Conservation (phyloP, 1,140 invertebrate genomes). For the Pemphigus obesinymphae region DNA sequence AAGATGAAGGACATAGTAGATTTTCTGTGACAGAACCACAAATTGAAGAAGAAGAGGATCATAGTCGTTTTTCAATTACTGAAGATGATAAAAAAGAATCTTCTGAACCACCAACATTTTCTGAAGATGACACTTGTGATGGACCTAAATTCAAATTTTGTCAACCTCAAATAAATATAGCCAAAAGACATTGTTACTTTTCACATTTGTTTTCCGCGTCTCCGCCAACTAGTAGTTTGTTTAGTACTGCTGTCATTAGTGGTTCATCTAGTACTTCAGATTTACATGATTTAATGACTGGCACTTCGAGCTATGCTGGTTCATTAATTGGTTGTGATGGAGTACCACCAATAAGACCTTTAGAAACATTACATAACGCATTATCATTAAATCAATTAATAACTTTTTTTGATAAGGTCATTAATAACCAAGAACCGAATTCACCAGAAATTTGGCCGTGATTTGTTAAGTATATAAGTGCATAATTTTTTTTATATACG, state of each 20-base stretch:
- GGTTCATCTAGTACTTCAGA: slow-evolving; percentile 87
- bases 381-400: slow-evolving; percentile 86
- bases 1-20: slow-evolving; percentile 35
- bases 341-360: slow-evolving; percentile 85
- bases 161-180: slow-evolving; percentile 18
- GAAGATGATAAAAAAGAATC: slow-evolving; percentile 33
- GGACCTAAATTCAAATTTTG: slow-evolving; percentile 31
- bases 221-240: slow-evolving; percentile 66
- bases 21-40: slow-evolving; percentile 36
- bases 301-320: slow-evolving; percentile 66
- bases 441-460: slow-evolving; percentile 24
- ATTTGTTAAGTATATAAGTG: not conserved
- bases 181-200: slow-evolving; percentile 26
- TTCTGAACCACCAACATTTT: slow-evolving; percentile 12
- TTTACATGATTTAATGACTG: slow-evolving; percentile 76
- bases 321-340: slow-evolving; percentile 78
- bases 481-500: not conserved
- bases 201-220: slow-evolving; percentile 52
- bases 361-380: slow-evolving; percentile 94
- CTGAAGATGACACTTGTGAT: slow-evolving; percentile 31
- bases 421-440: slow-evolving; percentile 30
- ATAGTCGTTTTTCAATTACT: slow-evolving; percentile 35
- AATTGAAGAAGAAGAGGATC: slow-evolving; percentile 35
- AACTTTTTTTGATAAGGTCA: slow-evolving; percentile 78
- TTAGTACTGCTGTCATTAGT: slow-evolving; percentile 90